Base-by-base conservation (phyloP, 1,140 invertebrate genomes). In the Andrena cerasifolii region DNA sequence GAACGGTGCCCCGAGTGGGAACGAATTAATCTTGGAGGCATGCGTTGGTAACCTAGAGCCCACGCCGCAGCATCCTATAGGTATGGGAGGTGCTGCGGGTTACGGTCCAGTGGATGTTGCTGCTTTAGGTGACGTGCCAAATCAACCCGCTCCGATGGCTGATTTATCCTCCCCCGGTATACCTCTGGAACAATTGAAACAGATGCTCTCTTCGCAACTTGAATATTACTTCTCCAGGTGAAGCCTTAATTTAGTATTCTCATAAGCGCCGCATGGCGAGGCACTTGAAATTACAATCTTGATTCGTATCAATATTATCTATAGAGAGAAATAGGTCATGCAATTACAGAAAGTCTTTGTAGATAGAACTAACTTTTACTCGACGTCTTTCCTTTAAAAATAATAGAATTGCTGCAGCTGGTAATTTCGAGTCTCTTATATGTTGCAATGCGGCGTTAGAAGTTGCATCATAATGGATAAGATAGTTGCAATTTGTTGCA, bases 171-270 rank as follows among this genome's bases (percentile, higher is more conserved):
- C 87, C 40, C 86, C 91, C 56, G 89, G 90, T 53, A 93, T 94
- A 87, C 93, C 95, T 67, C 91, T 96, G 88, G 96, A 96, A 80
- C 95, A 97, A 89, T 92, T 97, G 14, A 96, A 97, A 92, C 94
- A 95, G 81, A 94, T 96, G 94, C 94, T 98, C 83, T 96, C 96
- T 85, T 94, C 95, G 68, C 97, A 98, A 90, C 94, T 98, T 81
- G 97, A 98, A 93, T 97, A 97, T 91, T 98, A 98, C 91, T 98
- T 98, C 93, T 98, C 97, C 79, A 95, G 96, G 96, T 96, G 92
- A 66, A 49, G 47, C 51, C 5, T n/a, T 4, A 18, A 10, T 7
- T 26, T 28, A 24, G 33, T 16, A 40, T 40, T n/a, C 36, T 40
- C 3, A 40, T 40, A 40, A 3, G 10, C 10, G 36, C 36, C 36